Evolutionary conservation across 2,888 invertebrate genomes (phyloP).

Genomic region (Troides oblongomaculatus): DNA sequence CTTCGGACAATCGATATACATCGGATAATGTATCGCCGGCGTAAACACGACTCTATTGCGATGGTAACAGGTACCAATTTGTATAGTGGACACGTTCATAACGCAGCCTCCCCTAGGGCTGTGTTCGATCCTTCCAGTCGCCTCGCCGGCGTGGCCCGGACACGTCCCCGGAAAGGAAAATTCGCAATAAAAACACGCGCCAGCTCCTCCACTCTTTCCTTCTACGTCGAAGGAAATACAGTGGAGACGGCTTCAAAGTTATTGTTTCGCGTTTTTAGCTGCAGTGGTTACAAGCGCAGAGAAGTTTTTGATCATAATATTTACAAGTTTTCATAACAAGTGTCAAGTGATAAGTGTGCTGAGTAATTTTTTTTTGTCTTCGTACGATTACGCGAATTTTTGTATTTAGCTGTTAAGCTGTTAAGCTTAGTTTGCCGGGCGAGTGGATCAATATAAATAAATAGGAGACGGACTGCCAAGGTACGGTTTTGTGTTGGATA

Average conservation of each 20-base stretch:
- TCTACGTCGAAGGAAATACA: constrained; percentile 61
- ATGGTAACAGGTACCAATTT: constrained; percentile 41
- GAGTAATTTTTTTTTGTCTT: constrained; percentile 7
- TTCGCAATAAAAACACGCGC: constrained; percentile 43
- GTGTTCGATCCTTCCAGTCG: constrained; percentile 78
- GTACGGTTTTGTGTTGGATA: constrained; percentile 74
- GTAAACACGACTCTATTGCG: constrained; percentile 48
- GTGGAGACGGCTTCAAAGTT: constrained; percentile 45
- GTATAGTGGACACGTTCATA: constrained; percentile 50
- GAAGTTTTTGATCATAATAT: constrained; percentile 44
- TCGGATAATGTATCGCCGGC: constrained; percentile 15
- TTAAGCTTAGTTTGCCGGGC: constrained; percentile 62
- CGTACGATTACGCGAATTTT: constrained; percentile 31
- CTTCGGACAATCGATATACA: constrained; percentile 15
- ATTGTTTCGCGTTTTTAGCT: constrained; percentile 72
- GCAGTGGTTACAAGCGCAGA: constrained; percentile 69
- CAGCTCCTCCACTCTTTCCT: constrained; percentile 68
- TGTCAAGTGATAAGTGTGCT: constrained; percentile 41
- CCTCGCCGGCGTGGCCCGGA: constrained; percentile 72
- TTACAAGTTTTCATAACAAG: constrained; percentile 35
- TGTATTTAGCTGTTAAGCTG: constrained; percentile 34
- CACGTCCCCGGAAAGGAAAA: constrained; percentile 56
- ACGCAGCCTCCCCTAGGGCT: constrained; percentile 77
- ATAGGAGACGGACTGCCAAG: constrained; percentile 45
- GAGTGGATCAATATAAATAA: constrained; percentile 41